Percentiles rank a stretch among this genome's conserved stretches.
Evolutionary conservation across 1,140 invertebrate species (phyloP).

Genomic region (Drosophila willistoni): DNA sequence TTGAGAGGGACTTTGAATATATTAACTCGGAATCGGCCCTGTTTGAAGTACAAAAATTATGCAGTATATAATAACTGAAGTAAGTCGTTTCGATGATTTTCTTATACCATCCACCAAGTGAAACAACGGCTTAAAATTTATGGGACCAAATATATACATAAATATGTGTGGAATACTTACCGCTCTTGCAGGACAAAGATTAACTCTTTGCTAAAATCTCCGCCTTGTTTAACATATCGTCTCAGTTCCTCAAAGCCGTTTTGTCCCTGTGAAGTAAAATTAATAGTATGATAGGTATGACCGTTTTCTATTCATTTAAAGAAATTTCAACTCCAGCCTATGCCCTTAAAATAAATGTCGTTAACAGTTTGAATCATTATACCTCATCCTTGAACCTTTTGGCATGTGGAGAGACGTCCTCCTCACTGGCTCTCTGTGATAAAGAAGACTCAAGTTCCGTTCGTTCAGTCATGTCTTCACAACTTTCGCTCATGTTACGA

Average conservation of each 20-base stretch:
- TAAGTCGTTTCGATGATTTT: too few relatives aligned
- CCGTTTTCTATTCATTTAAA: too few relatives aligned
- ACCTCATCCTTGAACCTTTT: slow-evolving; percentile 76
- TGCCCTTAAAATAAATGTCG: not conserved
- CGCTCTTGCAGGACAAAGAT: slow-evolving; percentile 94
- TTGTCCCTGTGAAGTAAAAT: slow-evolving; percentile 88
- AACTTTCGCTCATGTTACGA: slow-evolving; percentile 43
- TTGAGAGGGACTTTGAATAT: slow-evolving; percentile 95
- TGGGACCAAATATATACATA: too few relatives aligned
- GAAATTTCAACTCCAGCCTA: not conserved
- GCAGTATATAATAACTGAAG: not conserved
- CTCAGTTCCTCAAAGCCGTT: slow-evolving; percentile 96
- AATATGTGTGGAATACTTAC: slow-evolving; percentile 85
- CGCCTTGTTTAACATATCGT: slow-evolving; percentile 95
- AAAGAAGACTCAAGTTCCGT: slow-evolving; percentile 58
- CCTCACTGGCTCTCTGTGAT: slow-evolving; percentile 62
- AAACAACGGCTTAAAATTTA: too few relatives aligned
- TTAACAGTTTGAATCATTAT: slow-evolving; percentile 9
- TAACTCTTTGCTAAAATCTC: slow-evolving; percentile 96
- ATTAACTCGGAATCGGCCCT: slow-evolving; percentile 94
- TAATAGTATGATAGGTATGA: not conserved
- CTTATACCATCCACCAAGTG: too few relatives aligned
- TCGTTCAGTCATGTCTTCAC: slow-evolving; percentile 62
- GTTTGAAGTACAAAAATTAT: not conserved
- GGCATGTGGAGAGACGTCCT: slow-evolving; percentile 68